Percentiles rank a stretch among this genome's conserved stretches.
phyloP scores from a whole-genome alignment of 2,113 vertebrate species.

The Gambusia holbrooki region DNA sequence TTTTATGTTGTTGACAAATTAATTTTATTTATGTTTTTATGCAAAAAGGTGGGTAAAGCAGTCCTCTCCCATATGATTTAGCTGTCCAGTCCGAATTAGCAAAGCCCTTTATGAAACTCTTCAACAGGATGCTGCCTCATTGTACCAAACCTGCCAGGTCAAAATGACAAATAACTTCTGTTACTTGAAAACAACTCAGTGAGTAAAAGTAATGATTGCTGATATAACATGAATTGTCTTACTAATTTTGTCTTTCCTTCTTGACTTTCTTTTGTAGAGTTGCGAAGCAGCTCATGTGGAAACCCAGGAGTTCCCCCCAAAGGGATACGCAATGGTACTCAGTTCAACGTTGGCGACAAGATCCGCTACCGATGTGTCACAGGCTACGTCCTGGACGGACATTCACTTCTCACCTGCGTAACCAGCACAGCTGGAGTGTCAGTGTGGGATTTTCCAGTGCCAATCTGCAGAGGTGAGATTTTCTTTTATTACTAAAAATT shows the following conservation, averaged over 20 bases:
- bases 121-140: no score
- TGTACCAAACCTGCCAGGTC: background rate
- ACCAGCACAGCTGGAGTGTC: conserved; percentile 89
- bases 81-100: background rate
- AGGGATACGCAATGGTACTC: conserved; percentile 91
- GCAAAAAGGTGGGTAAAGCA: conserved; percentile 19
- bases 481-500: conserved; percentile 2
- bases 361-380: conserved; percentile 91
- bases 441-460: conserved; percentile 96
- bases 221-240: background rate
- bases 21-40: conserved; percentile 18
- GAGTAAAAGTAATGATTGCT: background rate
- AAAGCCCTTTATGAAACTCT: background rate
- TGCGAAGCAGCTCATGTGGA: conserved; percentile 94
- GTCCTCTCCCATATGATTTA: background rate
- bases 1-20: conserved; percentile 4
- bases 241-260: conserved; percentile 31
- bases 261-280: conserved; percentile 76
- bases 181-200: background rate
- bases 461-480: conserved; percentile 92
- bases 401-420: conserved; percentile 90
- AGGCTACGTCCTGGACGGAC: conserved; percentile 91
- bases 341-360: conserved; percentile 93
- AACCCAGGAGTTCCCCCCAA: conserved; percentile 94
- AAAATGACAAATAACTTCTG: no score